Evolutionary conservation across 2,888 invertebrate species (phyloP), one percentile per base, ranked within the genome.

Genomic region (Blastobasis adustella): DNA sequence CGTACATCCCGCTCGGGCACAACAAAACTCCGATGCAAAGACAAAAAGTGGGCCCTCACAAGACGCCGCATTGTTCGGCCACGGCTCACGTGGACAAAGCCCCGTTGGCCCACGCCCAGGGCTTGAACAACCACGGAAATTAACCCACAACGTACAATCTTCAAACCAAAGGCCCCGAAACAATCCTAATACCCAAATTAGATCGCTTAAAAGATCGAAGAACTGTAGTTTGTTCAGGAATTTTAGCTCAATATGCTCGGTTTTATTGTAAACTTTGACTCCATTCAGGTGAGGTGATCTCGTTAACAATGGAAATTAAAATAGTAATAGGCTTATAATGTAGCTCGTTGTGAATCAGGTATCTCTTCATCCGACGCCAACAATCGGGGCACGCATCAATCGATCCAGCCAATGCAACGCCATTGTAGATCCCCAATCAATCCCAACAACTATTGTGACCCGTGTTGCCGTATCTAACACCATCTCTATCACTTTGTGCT

Each of bases 41-140:
- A 78, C 77, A 82, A 82, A 82, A 81, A 71, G 70, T 66, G 50
- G 60, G 76, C 65, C 75, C 75, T 66, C 77, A 77, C 78, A 78
- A 73, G 76, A 67, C 69, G 77, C 56, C 57, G 66, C 67, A 75
- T 76, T 76, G 76, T 76, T 60, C 54, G 53, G 43, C 43, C 50
- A 42, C 55, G 46, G 37, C 43, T 37, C 45, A 39, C 52, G 48
- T 45, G 49, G 52, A 43, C 50, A 50, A 45, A 41, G 45, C 7
- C 8, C 43, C 43, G 37, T 39, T 23, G 36, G 8, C 52, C 10
- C 57, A 51, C 53, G 51, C 6, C 40, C 48, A 42, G 42, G 42
- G 23, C 23, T 23, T 23, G 23, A 23, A 23, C 23, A 23, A 23
- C 23, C 23, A 23, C 23, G 23, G 23, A 23, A 23, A 23, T 23